Percentiles rank a stretch among this genome's conserved stretches.
Evolutionary conservation across 2,888 invertebrate species (phyloP).

Genomic region (Diarsia rubi): DNA sequence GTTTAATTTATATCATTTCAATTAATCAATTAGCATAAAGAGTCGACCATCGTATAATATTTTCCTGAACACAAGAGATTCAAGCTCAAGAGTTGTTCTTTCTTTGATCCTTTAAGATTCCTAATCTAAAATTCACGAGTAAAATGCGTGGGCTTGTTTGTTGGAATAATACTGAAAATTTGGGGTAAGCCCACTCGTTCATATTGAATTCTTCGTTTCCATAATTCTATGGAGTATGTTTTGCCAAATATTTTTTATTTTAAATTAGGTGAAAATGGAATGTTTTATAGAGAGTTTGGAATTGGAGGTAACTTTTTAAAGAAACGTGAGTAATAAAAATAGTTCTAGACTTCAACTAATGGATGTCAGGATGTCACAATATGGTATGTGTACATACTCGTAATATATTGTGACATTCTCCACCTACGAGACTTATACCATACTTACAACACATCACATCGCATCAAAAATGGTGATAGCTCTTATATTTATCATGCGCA

Average conservation of each 20-base stretch:
- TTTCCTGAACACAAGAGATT: slow-evolving; percentile 33
- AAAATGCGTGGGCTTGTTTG: slow-evolving; percentile 58
- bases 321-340: neutral
- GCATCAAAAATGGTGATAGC: too few species aligned
- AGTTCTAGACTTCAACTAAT: neutral
- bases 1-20: too few species aligned
- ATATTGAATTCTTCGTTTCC: slow-evolving; percentile 38
- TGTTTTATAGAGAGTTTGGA: neutral
- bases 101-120: slow-evolving; percentile 62
- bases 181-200: slow-evolving; percentile 31
- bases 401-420: too few species aligned
- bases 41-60: slow-evolving; percentile 9
- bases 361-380: neutral
- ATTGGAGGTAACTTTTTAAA: neutral
- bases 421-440: too few species aligned
- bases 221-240: slow-evolving; percentile 7
- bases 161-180: slow-evolving; percentile 42
- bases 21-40: neutral
- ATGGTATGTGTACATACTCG: too few species aligned
- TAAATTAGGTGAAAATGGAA: neutral
- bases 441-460: too few species aligned
- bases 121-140: slow-evolving; percentile 51
- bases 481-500: too few species aligned
- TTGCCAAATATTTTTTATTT: slow-evolving; percentile 20
- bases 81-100: slow-evolving; percentile 34